A percentile compares a stretch with the other conserved stretches of the same genome.
Evolutionary conservation across 2,113 vertebrate genomes (phyloP).

Genomic region (Neodontobutis hainanensis): DNA sequence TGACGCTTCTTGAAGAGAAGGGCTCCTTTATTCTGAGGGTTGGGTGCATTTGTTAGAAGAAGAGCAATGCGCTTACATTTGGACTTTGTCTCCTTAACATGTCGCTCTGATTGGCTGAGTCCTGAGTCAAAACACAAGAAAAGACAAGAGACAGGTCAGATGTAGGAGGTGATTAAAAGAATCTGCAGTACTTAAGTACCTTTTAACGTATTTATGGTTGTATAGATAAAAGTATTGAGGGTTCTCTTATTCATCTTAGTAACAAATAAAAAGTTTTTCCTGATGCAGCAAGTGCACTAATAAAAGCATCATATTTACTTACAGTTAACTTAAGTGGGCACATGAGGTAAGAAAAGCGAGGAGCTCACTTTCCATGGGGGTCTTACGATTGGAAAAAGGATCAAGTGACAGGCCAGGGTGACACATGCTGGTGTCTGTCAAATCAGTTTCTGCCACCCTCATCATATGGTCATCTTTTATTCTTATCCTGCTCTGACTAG

Average conservation of each 20-base stretch:
- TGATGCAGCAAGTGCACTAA: conserved; percentile 65
- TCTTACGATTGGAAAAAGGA: conserved; percentile 78
- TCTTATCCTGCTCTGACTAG: conserved; percentile 67
- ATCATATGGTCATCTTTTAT: conserved; percentile 80
- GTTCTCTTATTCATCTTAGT: neutral
- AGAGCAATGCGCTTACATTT: conserved; percentile 92
- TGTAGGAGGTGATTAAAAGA: conserved; percentile 7
- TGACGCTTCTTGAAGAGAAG: conserved; percentile 91
- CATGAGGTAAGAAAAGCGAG: conserved; percentile 77
- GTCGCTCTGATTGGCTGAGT: conserved; percentile 86
- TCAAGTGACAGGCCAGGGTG: conserved; percentile 80
- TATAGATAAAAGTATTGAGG: neutral
- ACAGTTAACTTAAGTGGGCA: conserved; percentile 72
- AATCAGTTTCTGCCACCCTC: conserved; percentile 83
- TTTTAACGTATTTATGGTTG: neutral
- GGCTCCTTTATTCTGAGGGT: conserved; percentile 90
- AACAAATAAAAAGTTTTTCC: conserved; percentile 23
- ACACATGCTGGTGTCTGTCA: conserved; percentile 94
- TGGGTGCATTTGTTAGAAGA: conserved; percentile 87
- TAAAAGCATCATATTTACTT: conserved; percentile 74
- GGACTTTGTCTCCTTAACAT: conserved; percentile 91
- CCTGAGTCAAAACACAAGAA: conserved; percentile 68
- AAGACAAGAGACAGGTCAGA: conserved; percentile 2
- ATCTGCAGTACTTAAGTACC: neutral
- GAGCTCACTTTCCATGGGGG: conserved; percentile 80